Conservation (phyloP, 2,797 vertebrate species). For the Myotis vivesi region DNA sequence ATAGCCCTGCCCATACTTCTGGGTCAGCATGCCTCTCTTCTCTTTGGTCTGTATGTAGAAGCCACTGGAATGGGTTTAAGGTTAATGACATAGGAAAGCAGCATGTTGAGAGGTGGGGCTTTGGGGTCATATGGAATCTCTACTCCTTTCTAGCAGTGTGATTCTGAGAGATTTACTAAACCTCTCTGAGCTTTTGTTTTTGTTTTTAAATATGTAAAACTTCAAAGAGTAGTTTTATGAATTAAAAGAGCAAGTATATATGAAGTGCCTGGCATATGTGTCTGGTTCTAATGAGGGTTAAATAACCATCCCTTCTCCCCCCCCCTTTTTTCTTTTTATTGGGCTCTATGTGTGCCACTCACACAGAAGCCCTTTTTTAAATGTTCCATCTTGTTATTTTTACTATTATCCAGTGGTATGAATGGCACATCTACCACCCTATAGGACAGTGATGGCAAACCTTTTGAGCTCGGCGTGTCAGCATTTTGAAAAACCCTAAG, state of each 20-base stretch:
- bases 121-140: not conserved
- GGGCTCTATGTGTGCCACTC: too few relatives aligned
- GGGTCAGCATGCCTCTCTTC: not conserved
- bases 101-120: not conserved
- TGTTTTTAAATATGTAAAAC: not conserved
- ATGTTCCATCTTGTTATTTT: not conserved
- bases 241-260: not conserved
- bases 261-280: not conserved
- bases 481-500: too few relatives aligned
- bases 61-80: not conserved
- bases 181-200: not conserved
- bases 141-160: not conserved
- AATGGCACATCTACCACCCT: not conserved
- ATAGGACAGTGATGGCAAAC: not conserved
- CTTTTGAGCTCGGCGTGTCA: too few relatives aligned
- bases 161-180: not conserved
- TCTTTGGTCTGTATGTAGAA: not conserved
- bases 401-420: not conserved
- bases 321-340: too few relatives aligned
- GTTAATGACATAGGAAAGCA: not conserved
- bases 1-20: not conserved
- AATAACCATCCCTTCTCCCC: not conserved
- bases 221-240: not conserved
- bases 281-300: not conserved
- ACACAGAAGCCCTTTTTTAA: too few relatives aligned